Percentiles rank a stretch among this genome's conserved stretches.
phyloP scores from a whole-genome alignment of 2,888 invertebrate species.

The Polyommatus icarus region DNA sequence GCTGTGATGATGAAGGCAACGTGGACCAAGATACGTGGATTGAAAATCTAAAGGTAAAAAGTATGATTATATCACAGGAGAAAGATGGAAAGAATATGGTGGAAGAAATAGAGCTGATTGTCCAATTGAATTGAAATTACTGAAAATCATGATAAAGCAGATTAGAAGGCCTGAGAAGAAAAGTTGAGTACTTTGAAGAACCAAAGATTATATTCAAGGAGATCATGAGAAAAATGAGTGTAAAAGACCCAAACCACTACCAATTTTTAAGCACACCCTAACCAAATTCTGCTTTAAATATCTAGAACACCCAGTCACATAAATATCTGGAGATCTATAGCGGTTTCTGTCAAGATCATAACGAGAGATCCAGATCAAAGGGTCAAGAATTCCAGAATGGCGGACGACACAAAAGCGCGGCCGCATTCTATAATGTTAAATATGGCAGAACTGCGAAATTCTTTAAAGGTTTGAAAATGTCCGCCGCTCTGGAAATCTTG shows the following conservation, averaged over 20 bases:
- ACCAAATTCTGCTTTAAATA: too few species aligned
- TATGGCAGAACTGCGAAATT: slow-evolving; percentile 74
- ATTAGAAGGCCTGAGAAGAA: too few species aligned
- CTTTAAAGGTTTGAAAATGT: slow-evolving; percentile 75
- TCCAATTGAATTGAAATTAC: background rate
- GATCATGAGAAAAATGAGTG: too few species aligned
- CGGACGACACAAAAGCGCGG: slow-evolving; percentile 74
- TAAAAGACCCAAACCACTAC: too few species aligned
- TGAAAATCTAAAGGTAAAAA: background rate
- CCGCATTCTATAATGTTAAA: slow-evolving; percentile 68
- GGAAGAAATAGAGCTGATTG: background rate
- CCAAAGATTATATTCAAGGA: too few species aligned
- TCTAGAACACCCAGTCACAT: too few species aligned
- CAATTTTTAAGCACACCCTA: too few species aligned
- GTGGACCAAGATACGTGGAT: too few species aligned
- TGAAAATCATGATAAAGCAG: too few species aligned
- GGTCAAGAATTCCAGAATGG: slow-evolving; percentile 37
- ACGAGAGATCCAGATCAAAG: background rate
- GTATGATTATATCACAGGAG: background rate
- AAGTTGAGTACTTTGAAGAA: too few species aligned
- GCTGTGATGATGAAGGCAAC: slow-evolving; percentile 49
- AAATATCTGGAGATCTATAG: background rate
- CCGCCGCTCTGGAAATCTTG: slow-evolving; percentile 15
- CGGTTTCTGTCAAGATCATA: background rate
- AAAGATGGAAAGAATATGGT: background rate